Conservation (phyloP, 2,113 vertebrate species). For the Mustela nigripes region DNA sequence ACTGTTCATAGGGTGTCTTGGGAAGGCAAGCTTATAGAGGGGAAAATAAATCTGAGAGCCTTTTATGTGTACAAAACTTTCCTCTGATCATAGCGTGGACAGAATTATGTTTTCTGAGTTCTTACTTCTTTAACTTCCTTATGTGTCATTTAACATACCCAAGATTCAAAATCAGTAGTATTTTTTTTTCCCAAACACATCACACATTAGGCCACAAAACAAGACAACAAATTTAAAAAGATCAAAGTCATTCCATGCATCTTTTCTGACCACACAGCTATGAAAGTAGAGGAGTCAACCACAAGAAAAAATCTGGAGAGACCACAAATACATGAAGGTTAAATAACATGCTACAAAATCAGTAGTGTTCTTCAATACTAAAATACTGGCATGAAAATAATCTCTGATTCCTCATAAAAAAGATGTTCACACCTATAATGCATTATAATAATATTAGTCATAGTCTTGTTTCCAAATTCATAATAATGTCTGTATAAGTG, state of each 20-base stretch:
- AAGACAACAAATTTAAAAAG: neutral
- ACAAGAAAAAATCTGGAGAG: neutral
- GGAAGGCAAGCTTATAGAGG: neutral
- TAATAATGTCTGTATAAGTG: neutral
- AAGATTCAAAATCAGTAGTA: constrained; percentile 7
- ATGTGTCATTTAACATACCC: neutral
- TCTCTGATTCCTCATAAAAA: neutral
- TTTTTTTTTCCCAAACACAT: neutral
- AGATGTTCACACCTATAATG: neutral
- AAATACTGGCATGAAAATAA: neutral
- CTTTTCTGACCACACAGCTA: neutral
- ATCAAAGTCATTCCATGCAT: neutral
- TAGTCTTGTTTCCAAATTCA: neutral
- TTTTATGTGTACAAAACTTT: neutral
- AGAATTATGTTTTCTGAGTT: neutral
- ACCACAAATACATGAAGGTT: neutral
- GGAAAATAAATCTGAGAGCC: neutral
- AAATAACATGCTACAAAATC: neutral
- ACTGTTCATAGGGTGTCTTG: neutral
- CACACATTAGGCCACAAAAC: neutral
- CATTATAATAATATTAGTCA: neutral
- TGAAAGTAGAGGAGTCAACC: neutral
- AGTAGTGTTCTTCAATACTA: neutral
- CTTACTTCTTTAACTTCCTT: neutral
- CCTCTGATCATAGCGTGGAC: neutral